phyloP scores from a whole-genome alignment of 2,797 vertebrate species.

The Micromesistius poutassou region DNA sequence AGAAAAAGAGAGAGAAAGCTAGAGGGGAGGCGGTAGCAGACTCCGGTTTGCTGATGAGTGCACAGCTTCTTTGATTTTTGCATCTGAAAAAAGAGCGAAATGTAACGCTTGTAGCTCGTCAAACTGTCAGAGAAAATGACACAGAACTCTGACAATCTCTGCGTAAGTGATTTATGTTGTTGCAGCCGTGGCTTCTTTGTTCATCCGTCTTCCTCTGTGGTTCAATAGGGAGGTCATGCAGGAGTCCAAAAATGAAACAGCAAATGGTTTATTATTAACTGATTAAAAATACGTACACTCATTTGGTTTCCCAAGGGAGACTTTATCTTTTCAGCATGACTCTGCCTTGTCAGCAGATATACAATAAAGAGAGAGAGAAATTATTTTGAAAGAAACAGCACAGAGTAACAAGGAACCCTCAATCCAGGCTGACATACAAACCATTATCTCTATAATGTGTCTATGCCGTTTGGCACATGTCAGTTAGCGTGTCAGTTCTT shows the following conservation, averaged over 20 bases:
- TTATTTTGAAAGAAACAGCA: background rate
- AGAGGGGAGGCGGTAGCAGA: background rate
- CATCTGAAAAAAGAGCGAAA: slow-evolving; percentile 50
- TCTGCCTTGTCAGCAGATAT: slow-evolving; percentile 31
- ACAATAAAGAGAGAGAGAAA: slow-evolving; percentile 24
- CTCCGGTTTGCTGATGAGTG: slow-evolving; percentile 38
- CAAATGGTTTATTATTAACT: slow-evolving; percentile 29
- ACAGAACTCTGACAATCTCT: slow-evolving; percentile 42
- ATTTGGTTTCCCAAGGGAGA: slow-evolving; percentile 11
- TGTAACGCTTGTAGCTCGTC: slow-evolving; percentile 46
- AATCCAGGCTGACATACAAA: background rate
- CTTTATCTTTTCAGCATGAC: slow-evolving; percentile 20
- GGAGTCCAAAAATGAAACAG: slow-evolving; percentile 27
- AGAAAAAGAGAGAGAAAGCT: background rate
- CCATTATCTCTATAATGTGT: background rate
- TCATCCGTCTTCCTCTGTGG: slow-evolving; percentile 33
- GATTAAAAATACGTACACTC: background rate
- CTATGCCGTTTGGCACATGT: background rate
- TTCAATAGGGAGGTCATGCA: slow-evolving; percentile 35
- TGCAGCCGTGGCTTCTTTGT: slow-evolving; percentile 41
- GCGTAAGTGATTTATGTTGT: slow-evolving; percentile 41
- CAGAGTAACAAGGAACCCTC: background rate
- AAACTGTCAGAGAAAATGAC: slow-evolving; percentile 46
- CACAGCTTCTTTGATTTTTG: slow-evolving; percentile 59
- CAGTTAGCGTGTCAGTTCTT: background rate